A percentile compares a stretch with the other conserved stretches of the same genome.
Conservation (phyloP, 2,888 invertebrate species). For the Candidula unifasciata region DNA sequence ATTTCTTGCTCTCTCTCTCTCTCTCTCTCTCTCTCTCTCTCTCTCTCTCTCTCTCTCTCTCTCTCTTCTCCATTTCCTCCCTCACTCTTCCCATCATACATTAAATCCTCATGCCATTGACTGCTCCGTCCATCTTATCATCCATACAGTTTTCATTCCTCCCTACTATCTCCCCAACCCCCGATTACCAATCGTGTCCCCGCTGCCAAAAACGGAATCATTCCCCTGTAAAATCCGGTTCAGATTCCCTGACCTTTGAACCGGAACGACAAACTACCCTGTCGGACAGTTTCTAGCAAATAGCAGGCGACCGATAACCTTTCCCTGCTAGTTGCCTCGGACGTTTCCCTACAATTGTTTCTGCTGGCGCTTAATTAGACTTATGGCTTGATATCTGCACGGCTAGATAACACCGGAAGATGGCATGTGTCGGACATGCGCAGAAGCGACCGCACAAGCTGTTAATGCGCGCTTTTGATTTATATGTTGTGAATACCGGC, state of each 20-base stretch:
- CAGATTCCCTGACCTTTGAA: not conserved
- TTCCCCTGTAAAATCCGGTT: no score
- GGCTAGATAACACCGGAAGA: not conserved
- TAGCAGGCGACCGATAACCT: not conserved
- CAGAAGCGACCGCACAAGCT: not conserved
- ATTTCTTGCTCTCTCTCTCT: no score
- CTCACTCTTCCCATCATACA: not conserved
- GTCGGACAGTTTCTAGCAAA: not conserved
- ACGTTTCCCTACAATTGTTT: not conserved
- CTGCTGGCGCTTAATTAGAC: slow-evolving; percentile 4
- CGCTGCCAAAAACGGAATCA: no score
- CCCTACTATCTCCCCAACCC: not conserved
- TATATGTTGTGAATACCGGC: no score
- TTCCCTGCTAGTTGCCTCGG: not conserved
- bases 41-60: no score
- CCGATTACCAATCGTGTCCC: no score
- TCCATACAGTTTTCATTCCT: not conserved
- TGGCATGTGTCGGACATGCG: not conserved
- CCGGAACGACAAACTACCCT: not conserved
- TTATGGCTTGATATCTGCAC: not conserved
- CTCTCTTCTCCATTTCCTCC: no score
- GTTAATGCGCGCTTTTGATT: not conserved
- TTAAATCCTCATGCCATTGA: slow-evolving; percentile 11
- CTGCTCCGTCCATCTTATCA: slow-evolving; percentile 18
- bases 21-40: no score